phyloP scores from a whole-genome alignment of 2,797 vertebrate species.

The Luscinia luscinia region DNA sequence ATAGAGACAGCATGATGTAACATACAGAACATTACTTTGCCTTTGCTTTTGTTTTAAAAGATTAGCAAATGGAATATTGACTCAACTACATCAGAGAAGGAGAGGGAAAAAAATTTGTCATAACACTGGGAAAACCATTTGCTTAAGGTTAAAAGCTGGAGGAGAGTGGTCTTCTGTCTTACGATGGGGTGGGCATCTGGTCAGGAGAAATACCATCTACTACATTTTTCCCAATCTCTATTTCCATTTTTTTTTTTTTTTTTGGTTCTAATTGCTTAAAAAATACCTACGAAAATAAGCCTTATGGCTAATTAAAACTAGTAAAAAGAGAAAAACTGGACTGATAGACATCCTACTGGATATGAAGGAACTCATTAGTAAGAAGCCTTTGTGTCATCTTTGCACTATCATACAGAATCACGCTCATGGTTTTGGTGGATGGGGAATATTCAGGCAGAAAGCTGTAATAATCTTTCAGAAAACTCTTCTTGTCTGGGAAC shows the following conservation, averaged over 20 bases:
- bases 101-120: background rate
- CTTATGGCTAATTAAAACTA: background rate
- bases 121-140: background rate
- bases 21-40: rapidly evolving
- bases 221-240: background rate
- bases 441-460: background rate
- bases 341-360: rapidly evolving
- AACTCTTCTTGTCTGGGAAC: background rate
- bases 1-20: background rate
- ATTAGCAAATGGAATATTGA: background rate
- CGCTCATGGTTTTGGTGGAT: background rate
- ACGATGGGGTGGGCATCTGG: background rate
- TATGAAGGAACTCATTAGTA: background rate
- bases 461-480: background rate
- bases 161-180: background rate
- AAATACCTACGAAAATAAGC: background rate
- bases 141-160: background rate
- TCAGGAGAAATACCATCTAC: background rate
- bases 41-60: background rate
- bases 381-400: background rate
- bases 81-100: background rate
- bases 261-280: background rate
- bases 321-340: background rate
- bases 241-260: background rate
- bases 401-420: background rate